Evolutionary conservation across 2,888 invertebrate species (phyloP).

Genomic region (Callimorpha dominula): DNA sequence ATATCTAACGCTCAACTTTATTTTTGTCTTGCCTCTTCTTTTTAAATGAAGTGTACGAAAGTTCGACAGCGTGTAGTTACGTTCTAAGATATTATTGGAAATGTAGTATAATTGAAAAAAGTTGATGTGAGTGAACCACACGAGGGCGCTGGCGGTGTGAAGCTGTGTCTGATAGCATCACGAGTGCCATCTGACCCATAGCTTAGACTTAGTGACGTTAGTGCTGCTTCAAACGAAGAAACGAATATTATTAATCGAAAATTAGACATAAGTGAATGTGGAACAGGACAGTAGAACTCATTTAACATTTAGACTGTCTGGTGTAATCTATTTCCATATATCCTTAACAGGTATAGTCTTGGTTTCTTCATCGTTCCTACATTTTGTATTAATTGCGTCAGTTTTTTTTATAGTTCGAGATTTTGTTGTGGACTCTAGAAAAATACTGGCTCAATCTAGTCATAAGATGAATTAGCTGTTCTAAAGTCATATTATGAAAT

Average conservation of each 20-base stretch:
- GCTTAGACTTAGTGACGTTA: constrained; percentile 79
- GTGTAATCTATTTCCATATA: constrained; percentile 58
- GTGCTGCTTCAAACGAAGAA: constrained; percentile 82
- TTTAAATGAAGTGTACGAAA: constrained; percentile 33
- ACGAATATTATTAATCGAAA: constrained; percentile 83
- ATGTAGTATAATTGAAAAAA: constrained; percentile 39
- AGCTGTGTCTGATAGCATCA: constrained; percentile 77
- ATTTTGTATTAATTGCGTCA: constrained; percentile 83
- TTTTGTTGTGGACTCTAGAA: constrained; percentile 72
- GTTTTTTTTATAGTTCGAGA: constrained; percentile 76
- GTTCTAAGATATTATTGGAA: constrained; percentile 49
- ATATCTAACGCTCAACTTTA: constrained; percentile 24
- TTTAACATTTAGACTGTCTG: constrained; percentile 63
- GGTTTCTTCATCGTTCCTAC: constrained; percentile 80
- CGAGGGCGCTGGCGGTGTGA: constrained; percentile 48
- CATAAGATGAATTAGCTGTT: constrained; percentile 85
- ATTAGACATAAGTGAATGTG: constrained; percentile 75
- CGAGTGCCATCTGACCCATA: constrained; percentile 84
- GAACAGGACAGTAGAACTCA: constrained; percentile 69
- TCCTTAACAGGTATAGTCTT: constrained; percentile 60
- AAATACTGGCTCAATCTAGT: constrained; percentile 86
- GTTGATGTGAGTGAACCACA: constrained; percentile 54
- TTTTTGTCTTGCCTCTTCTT: constrained; percentile 38
- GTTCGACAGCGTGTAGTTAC: constrained; percentile 49
- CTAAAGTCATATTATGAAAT: constrained; percentile 71